Conservation (phyloP, 2,113 vertebrate genomes). For the Burhinus bistriatus region DNA sequence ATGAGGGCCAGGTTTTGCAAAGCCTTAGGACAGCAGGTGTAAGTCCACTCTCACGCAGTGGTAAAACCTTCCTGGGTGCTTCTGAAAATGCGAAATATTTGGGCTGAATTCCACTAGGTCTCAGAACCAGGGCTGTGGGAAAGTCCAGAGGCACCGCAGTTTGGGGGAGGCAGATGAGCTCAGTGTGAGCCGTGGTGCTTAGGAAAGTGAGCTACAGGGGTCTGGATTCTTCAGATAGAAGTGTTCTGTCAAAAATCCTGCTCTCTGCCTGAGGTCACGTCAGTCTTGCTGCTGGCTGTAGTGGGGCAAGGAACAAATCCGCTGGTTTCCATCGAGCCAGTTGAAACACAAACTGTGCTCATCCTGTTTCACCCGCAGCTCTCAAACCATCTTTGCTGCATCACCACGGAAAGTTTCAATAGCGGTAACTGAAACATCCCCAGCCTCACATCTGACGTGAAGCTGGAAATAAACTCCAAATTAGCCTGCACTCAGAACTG, state of each 20-base stretch:
- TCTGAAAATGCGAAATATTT: neutral
- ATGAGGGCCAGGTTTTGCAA: neutral
- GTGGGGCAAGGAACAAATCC: neutral
- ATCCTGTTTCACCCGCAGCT: neutral
- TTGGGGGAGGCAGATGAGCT: neutral
- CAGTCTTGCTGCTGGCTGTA: neutral
- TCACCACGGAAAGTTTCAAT: neutral
- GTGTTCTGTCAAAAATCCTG: neutral
- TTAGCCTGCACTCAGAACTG: neutral
- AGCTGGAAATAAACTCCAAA: neutral
- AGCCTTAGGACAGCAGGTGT: neutral
- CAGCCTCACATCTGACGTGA: neutral
- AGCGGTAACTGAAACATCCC: neutral
- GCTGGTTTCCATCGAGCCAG: neutral
- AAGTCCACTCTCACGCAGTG: neutral
- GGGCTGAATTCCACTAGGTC: neutral
- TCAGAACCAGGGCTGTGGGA: neutral
- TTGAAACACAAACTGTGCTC: neutral
- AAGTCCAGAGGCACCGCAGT: neutral
- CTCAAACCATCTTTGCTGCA: neutral
- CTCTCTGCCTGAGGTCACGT: neutral
- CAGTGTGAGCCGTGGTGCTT: accelerated
- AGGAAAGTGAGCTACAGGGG: accelerated
- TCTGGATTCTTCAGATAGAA: neutral
- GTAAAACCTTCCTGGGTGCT: neutral